Evolutionary conservation across 2,113 vertebrate genomes (phyloP), one percentile per base, ranked within the genome.

Genomic region (Coptodon rendalli): DNA sequence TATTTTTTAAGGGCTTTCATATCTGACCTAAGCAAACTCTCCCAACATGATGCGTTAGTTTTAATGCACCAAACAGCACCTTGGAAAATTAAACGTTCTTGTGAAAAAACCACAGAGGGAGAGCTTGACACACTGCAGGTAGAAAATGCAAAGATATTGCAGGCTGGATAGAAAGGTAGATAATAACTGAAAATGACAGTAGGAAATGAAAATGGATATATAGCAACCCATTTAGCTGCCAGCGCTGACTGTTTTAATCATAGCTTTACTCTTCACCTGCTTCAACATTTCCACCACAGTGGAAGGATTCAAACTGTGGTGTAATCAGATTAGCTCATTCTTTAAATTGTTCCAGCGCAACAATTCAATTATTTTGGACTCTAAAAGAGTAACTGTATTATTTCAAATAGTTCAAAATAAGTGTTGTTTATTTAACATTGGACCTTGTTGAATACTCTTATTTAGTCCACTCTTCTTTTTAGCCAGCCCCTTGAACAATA

Each of bases 191-290:
- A 61, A 85, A 56, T 84, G 59, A 87, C 22, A 36, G 29, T 6
- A 19, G 66, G 17, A 36, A 76, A 88, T 88, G 9, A 80, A 78
- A 89, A 71, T 24, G 78, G 59, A 86, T 50, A 22, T 16, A 73
- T 29, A 80, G 38, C 54, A 66, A 22, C 40, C 9, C 40, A 84
- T 89, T 84, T 53, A 79, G 84, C 53, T 40, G 61, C 40, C 24
- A 38, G 54, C 87, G 16, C 31, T 59, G 66, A 61, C 61, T 86
- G 82, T 85, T 92, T 87, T 63, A 91, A 90, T 92, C 73, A 19
- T 52, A 82, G 76, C 66, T 13, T 81, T 38, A 50, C 61, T 85
- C 79, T 9, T 9, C 50, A n/a, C 57, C 13, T 36, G 34, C 48
- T 73, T 54, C 59, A 52, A 57, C 50, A 45, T 79, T 79, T 82